Base-by-base conservation (phyloP, 2,888 invertebrate species). In the Parascotia fuliginaria region DNA sequence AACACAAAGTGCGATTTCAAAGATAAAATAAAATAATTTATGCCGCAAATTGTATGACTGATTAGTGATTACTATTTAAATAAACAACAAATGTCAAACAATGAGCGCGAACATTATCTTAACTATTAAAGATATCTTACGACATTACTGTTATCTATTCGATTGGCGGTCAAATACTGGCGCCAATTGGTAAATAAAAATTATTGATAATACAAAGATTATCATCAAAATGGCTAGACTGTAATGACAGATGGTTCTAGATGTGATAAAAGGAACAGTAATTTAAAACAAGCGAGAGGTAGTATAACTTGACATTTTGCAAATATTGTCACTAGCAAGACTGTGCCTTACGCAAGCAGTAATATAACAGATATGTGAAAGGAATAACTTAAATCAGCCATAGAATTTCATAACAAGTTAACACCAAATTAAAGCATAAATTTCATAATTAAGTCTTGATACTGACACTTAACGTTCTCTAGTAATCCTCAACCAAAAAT, bases 151-250 rank as follows among this genome's bases (percentile, higher is more conserved):
- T 56, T 81, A 81, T 83, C 77, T 60, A 44, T 54, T 54, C 62
- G 62, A 73, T 77, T 77, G 73, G 67, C 67, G 75, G 78, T 61
- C 77, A 74, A 68, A 60, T 75, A 76, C 65, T 77, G 88, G 87
- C 88, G 88, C 87, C 88, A 72, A 54, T 62, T 55, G 63, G 60
- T 66, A 54, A 59, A 67, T 60, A 60, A 55, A 58, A 56, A 55
- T 50, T 44, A 39, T 55, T 65, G 51, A 12, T 31, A 54, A 12
- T 36, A 31, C 45, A 39, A 53, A 64, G 68, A 73, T 65, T 50
- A 55, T 4, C 4, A 11, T 32, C 31, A 40, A 36, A 40, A 50
- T 36, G 31, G 41, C 22, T 3, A 44, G 28, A 33, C 37, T 9
- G 46, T 31, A 46, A 46, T 43, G 49, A 58, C 52, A 50, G 60